A percentile compares a stretch with the other conserved stretches of the same genome.
phyloP scores from a whole-genome alignment of 2,888 invertebrate species.

The Eumacrocentrus americanus region DNA sequence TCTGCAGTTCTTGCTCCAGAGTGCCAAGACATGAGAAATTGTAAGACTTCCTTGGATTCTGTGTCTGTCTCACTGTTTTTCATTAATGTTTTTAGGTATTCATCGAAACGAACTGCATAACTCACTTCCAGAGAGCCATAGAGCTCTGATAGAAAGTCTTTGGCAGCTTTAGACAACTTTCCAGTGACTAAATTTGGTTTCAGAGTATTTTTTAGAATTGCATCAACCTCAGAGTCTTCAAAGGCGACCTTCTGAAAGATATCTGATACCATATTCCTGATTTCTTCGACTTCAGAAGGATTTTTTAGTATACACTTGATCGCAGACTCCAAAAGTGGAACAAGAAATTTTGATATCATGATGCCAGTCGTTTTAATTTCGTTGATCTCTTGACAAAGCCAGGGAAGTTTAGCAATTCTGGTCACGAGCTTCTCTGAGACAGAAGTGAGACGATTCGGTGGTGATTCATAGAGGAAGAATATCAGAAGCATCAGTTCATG shows the following conservation, averaged over 20 bases:
- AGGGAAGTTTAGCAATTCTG: constrained; percentile 62
- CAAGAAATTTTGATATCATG: constrained; percentile 66
- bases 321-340: constrained; percentile 65
- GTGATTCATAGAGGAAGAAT: constrained; percentile 74
- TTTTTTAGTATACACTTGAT: constrained; percentile 64
- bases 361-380: constrained; percentile 66
- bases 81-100: constrained; percentile 69
- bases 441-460: constrained; percentile 62
- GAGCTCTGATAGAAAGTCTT: constrained; percentile 44
- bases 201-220: constrained; percentile 46
- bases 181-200: constrained; percentile 20
- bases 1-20: constrained; percentile 45
- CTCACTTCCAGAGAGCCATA: constrained; percentile 67
- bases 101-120: constrained; percentile 76
- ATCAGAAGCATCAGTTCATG: constrained; percentile 72
- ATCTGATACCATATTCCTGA: constrained; percentile 65
- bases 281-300: constrained; percentile 57
- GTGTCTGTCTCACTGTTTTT: constrained; percentile 37
- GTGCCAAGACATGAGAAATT: constrained; percentile 54
- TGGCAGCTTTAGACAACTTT: constrained; percentile 23
- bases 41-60: constrained; percentile 41
- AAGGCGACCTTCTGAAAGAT: constrained; percentile 69
- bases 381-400: constrained; percentile 64
- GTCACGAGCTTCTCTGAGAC: constrained; percentile 66
- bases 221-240: constrained; percentile 61